A percentile compares a stretch with the other conserved stretches of the same genome.
Conservation (phyloP, 2,888 invertebrate species). For the Adelphocoris suturalis region DNA sequence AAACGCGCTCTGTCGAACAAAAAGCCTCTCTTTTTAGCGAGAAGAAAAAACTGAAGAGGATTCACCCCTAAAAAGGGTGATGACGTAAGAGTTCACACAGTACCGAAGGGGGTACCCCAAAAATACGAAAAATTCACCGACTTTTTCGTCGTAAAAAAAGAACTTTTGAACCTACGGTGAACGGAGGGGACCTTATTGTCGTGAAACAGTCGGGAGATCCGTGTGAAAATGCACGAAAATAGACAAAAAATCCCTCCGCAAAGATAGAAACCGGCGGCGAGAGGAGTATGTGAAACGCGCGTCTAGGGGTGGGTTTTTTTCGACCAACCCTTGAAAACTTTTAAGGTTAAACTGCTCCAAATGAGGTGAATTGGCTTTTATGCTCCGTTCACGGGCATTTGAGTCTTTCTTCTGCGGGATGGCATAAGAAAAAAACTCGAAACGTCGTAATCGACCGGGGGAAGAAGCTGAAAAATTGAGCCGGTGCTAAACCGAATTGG, state of each 20-base stretch:
- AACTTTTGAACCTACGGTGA: slow-evolving; percentile 30
- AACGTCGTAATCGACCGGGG: slow-evolving; percentile 44
- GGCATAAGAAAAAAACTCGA: slow-evolving; percentile 3
- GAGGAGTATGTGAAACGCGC: slow-evolving; percentile 25
- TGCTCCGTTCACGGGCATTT: slow-evolving; percentile 67
- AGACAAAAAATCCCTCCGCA: background rate
- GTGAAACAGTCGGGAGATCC: background rate
- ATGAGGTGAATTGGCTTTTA: slow-evolving; percentile 75
- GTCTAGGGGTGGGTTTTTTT: background rate
- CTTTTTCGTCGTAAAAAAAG: slow-evolving; percentile 34
- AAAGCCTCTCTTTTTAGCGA: background rate
- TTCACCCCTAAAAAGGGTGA: background rate
- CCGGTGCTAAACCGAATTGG: background rate
- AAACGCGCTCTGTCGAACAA: background rate
- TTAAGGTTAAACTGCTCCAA: slow-evolving; percentile 75
- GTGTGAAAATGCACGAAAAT: background rate
- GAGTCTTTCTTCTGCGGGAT: slow-evolving; percentile 40
- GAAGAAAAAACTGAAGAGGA: slow-evolving; percentile 38
- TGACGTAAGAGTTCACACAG: slow-evolving; percentile 37
- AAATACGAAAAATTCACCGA: slow-evolving; percentile 50
- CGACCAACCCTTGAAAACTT: slow-evolving; percentile 60
- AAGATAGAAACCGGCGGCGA: background rate
- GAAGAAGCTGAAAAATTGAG: slow-evolving; percentile 8
- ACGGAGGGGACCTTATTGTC: background rate
- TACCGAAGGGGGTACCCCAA: background rate